Conservation (phyloP, 2,888 invertebrate species). For the Drosophila neotestacea region DNA sequence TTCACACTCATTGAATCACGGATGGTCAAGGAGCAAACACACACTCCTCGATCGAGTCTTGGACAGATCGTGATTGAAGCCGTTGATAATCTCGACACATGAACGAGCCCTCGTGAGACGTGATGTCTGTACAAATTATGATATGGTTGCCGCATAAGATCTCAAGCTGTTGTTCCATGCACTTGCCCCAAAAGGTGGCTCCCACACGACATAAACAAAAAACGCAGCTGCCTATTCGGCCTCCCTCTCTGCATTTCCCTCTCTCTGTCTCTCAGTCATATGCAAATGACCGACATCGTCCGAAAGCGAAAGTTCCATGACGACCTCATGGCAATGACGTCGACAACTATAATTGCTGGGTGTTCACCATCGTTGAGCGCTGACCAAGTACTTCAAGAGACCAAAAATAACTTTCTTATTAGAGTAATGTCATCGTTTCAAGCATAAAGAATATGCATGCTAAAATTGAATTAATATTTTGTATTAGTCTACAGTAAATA, state of each 20-base stretch:
- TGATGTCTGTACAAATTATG: slow-evolving; percentile 70
- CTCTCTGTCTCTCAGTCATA: slow-evolving; percentile 42
- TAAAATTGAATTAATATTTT: not conserved
- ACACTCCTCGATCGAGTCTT: slow-evolving; percentile 25
- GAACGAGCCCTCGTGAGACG: slow-evolving; percentile 59
- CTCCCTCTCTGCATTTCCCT: not conserved
- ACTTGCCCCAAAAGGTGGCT: slow-evolving; percentile 59
- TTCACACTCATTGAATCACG: slow-evolving; percentile 7
- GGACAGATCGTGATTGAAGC: slow-evolving; percentile 61
- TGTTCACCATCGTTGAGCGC: slow-evolving; percentile 32
- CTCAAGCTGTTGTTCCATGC: slow-evolving; percentile 48
- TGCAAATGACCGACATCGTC: slow-evolving; percentile 66
- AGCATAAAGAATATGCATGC: not conserved
- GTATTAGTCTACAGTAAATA: not conserved
- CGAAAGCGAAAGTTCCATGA: slow-evolving; percentile 75
- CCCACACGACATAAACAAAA: slow-evolving; percentile 58
- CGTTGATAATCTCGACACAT: slow-evolving; percentile 73
- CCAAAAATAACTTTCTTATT: slow-evolving; percentile 43
- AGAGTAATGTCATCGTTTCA: slow-evolving; percentile 3
- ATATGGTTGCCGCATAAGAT: slow-evolving; percentile 54
- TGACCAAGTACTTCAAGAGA: slow-evolving; percentile 33
- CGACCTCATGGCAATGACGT: slow-evolving; percentile 58
- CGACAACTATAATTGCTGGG: slow-evolving; percentile 54
- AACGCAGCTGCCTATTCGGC: slow-evolving; percentile 22
- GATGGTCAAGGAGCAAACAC: slow-evolving; percentile 50